Evolutionary conservation across 2,888 invertebrate species (phyloP).

Genomic region (Macrophya alboannulata): DNA sequence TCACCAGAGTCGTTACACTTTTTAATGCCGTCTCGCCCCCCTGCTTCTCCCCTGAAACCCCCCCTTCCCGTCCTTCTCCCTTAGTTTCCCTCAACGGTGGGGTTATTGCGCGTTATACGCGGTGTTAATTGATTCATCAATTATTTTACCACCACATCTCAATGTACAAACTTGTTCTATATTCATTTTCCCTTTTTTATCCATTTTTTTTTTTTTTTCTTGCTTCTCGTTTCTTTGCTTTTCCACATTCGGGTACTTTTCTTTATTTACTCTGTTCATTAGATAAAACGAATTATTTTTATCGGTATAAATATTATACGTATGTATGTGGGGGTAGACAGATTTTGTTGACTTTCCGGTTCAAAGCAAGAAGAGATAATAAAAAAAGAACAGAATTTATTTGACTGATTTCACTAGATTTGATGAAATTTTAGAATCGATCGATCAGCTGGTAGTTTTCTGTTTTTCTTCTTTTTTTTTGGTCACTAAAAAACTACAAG

Average conservation of each 20-base stretch:
- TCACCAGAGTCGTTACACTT: constrained; percentile 46
- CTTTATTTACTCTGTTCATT: too few species aligned
- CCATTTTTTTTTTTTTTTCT: not conserved
- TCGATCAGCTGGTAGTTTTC: too few species aligned
- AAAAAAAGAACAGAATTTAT: not conserved
- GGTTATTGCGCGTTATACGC: constrained; percentile 33
- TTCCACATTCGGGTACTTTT: too few species aligned
- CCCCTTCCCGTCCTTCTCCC: not conserved
- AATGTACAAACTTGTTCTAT: constrained; percentile 4
- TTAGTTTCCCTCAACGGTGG: constrained; percentile 2
- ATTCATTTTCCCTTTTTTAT: not conserved
- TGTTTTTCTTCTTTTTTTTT: too few species aligned
- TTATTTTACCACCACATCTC: constrained; percentile 24
- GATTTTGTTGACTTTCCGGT: too few species aligned
- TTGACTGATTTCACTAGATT: too few species aligned
- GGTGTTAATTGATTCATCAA: constrained; percentile 47
- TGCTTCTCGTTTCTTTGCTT: too few species aligned
- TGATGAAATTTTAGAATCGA: too few species aligned
- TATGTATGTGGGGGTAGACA: too few species aligned
- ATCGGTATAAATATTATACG: too few species aligned
- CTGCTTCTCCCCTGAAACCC: not conserved
- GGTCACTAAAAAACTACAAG: too few species aligned
- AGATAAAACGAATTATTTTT: too few species aligned
- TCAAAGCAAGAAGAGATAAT: not conserved
- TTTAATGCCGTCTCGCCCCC: constrained; percentile 39